Conservation (phyloP, 2,113 vertebrate genomes). For the Phrynocephalus versicolor region DNA sequence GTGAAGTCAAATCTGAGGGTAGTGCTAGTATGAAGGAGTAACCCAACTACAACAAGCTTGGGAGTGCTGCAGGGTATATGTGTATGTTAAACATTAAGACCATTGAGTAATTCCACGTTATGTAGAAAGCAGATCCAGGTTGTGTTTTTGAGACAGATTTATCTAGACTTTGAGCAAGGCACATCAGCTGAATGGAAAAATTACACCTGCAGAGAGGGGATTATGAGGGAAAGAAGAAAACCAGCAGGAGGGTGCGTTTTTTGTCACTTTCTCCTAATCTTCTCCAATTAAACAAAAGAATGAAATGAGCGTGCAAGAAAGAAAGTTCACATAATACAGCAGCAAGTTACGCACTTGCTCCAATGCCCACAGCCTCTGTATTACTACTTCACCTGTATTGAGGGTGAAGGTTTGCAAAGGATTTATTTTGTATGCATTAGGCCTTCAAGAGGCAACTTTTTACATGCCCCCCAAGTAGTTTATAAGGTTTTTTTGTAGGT, state of each 20-base stretch:
- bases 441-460: too few relatives aligned
- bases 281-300: conserved; percentile 11
- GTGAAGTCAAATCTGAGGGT: too few relatives aligned
- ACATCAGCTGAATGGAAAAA: not conserved
- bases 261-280: not conserved
- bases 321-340: not conserved
- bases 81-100: not conserved
- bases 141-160: rapidly evolving
- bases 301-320: not conserved
- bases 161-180: not conserved
- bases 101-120: not conserved
- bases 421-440: too few relatives aligned
- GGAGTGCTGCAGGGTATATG: not conserved
- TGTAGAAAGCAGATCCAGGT: not conserved
- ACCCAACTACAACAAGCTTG: too few relatives aligned
- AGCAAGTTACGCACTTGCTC: too few relatives aligned
- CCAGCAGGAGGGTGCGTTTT: not conserved
- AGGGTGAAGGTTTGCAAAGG: too few relatives aligned
- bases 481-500: not conserved
- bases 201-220: not conserved
- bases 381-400: too few relatives aligned
- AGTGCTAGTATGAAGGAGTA: too few relatives aligned
- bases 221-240: not conserved
- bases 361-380: too few relatives aligned
- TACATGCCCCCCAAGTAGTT: too few relatives aligned